phyloP scores from a whole-genome alignment of 2,888 invertebrate genomes.

The Agriotes lineatus region DNA sequence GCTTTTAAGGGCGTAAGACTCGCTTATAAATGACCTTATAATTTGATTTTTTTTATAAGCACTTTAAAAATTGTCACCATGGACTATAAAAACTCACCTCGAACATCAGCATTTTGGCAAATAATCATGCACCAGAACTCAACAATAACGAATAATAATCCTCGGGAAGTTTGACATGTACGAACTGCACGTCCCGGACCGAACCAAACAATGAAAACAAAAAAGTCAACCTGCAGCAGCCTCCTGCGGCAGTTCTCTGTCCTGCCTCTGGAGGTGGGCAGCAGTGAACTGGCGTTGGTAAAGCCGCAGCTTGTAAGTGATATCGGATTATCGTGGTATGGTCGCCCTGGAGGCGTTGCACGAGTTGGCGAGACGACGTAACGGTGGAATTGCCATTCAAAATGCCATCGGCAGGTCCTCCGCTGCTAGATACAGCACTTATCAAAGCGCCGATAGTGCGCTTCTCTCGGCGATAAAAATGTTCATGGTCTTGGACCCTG shows the following conservation, averaged over 20 bases:
- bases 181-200: not conserved
- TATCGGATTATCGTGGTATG: slow-evolving; percentile 35
- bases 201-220: not conserved
- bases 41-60: no score
- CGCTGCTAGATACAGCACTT: not conserved
- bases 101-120: slow-evolving; percentile 47
- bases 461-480: not conserved
- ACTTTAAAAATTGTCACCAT: slow-evolving; percentile 5
- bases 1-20: no score
- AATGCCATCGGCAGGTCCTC: slow-evolving; percentile 8
- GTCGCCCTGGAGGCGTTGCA: slow-evolving; percentile 42
- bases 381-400: slow-evolving; percentile 23
- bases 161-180: not conserved
- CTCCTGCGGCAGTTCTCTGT: slow-evolving; percentile 4
- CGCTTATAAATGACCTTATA: no score
- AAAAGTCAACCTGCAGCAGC: not conserved
- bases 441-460: slow-evolving; percentile 3
- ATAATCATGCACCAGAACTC: slow-evolving; percentile 29
- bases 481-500: not conserved
- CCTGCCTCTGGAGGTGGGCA: slow-evolving; percentile 29
- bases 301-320: slow-evolving; percentile 33
- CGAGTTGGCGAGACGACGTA: slow-evolving; percentile 32
- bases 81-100: slow-evolving; percentile 49
- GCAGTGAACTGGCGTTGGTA: slow-evolving; percentile 22
- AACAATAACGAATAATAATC: slow-evolving; percentile 24